Evolutionary conservation across 2,113 vertebrate species (phyloP).

Genomic region (Bambusicola thoracicus): DNA sequence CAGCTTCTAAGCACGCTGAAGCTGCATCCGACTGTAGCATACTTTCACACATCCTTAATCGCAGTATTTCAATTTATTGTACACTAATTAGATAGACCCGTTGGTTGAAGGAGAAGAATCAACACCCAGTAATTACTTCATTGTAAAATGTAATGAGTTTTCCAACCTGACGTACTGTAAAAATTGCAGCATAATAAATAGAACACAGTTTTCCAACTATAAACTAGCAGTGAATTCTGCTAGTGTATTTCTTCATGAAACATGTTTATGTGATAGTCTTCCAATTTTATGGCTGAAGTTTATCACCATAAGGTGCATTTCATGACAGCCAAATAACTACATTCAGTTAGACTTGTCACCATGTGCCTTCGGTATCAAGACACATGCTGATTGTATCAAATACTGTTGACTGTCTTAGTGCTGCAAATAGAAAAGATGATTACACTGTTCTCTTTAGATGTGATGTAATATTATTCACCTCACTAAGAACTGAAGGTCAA

Average conservation of each 20-base stretch:
- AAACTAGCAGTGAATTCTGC: slow-evolving; percentile 83
- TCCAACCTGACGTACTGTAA: slow-evolving; percentile 77
- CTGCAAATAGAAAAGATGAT: slow-evolving; percentile 84
- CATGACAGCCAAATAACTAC: slow-evolving; percentile 87
- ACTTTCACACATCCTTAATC: slow-evolving; percentile 62
- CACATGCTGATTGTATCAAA: slow-evolving; percentile 89
- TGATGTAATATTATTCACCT: slow-evolving; percentile 81
- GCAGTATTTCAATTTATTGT: slow-evolving; percentile 75
- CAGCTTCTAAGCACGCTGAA: neutral
- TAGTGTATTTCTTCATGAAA: slow-evolving; percentile 87
- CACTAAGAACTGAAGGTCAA: slow-evolving; percentile 83
- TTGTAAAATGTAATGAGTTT: slow-evolving; percentile 81
- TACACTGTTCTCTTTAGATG: slow-evolving; percentile 79
- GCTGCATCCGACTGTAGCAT: neutral
- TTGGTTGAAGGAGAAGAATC: slow-evolving; percentile 76
- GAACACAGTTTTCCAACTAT: slow-evolving; percentile 79
- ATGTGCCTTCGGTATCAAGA: slow-evolving; percentile 86
- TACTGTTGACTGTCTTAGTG: slow-evolving; percentile 82
- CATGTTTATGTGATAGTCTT: slow-evolving; percentile 90
- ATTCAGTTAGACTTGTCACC: slow-evolving; percentile 88
- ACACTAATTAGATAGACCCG: slow-evolving; percentile 77
- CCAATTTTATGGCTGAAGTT: slow-evolving; percentile 86
- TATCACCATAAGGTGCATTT: slow-evolving; percentile 89
- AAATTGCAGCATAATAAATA: slow-evolving; percentile 80
- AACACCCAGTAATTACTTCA: slow-evolving; percentile 78